Conservation (phyloP, 2,113 vertebrate species). For the Oncorhynchus kisutch region DNA sequence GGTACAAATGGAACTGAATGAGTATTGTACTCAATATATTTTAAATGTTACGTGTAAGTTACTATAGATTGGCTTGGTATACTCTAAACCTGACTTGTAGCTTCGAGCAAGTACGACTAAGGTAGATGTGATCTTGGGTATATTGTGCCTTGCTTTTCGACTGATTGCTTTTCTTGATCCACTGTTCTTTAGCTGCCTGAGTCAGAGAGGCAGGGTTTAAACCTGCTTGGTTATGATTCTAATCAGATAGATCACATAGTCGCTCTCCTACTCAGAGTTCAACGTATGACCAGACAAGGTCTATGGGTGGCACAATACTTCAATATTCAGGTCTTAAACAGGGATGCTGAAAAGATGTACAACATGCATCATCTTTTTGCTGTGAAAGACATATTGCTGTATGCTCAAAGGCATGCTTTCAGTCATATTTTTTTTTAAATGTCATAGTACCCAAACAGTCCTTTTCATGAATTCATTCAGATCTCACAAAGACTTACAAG, state of each 20-base stretch:
- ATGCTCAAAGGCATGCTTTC: background rate
- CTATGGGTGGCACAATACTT: background rate
- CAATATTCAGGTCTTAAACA: background rate
- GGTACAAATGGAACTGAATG: background rate
- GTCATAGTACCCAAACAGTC: background rate
- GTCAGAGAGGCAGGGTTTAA: background rate
- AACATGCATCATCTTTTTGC: too few relatives aligned
- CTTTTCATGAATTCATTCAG: background rate
- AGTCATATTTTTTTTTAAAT: background rate
- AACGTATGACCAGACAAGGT: background rate
- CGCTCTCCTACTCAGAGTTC: background rate
- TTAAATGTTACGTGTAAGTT: background rate
- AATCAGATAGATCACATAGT: background rate
- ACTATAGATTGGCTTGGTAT: background rate
- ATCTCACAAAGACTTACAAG: background rate
- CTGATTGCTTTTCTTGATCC: background rate
- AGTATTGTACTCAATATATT: background rate
- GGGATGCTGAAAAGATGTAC: background rate
- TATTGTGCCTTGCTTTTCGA: background rate
- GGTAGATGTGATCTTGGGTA: background rate
- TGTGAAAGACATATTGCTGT: background rate
- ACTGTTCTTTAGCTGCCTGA: background rate
- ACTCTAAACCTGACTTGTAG: background rate
- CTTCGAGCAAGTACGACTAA: background rate
- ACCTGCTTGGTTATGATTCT: background rate